Conservation (phyloP, 2,113 vertebrate species). For the Boulengeromyrus knoepffleri region DNA sequence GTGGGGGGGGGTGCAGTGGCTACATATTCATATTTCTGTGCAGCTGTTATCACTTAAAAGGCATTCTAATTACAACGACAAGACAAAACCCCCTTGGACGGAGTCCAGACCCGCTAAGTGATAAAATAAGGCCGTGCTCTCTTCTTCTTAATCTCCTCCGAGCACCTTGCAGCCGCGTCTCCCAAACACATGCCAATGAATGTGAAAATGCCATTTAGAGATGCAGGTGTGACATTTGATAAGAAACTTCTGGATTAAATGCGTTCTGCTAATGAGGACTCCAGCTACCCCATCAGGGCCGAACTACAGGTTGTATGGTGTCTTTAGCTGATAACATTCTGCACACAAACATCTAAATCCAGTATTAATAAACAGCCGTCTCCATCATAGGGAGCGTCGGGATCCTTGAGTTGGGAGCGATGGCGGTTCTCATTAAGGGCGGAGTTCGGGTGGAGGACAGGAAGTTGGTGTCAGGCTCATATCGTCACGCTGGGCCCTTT, state of each 20-base stretch:
- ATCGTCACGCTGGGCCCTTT: neutral
- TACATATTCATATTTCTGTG: slow-evolving; percentile 88
- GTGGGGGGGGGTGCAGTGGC: slow-evolving; percentile 56
- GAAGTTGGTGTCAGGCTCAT: slow-evolving; percentile 26
- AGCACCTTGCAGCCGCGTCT: slow-evolving; percentile 91
- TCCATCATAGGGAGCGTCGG: slow-evolving; percentile 74
- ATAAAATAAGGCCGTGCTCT: slow-evolving; percentile 89
- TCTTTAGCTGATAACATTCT: slow-evolving; percentile 86
- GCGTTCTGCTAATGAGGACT: slow-evolving; percentile 90
- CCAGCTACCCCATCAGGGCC: slow-evolving; percentile 84
- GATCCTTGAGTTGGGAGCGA: slow-evolving; percentile 78
- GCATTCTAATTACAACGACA: slow-evolving; percentile 96
- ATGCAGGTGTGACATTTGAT: slow-evolving; percentile 95
- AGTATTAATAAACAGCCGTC: slow-evolving; percentile 89
- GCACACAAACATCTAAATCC: slow-evolving; percentile 83
- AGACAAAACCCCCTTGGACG: slow-evolving; percentile 93
- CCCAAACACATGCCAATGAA: slow-evolving; percentile 86
- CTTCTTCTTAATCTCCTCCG: slow-evolving; percentile 86
- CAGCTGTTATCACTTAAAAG: slow-evolving; percentile 91
- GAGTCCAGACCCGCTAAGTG: slow-evolving; percentile 89
- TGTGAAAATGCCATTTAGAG: slow-evolving; percentile 88
- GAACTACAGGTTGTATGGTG: slow-evolving; percentile 86
- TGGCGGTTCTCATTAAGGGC: slow-evolving; percentile 76
- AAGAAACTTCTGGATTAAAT: slow-evolving; percentile 95
- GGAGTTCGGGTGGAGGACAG: neutral